Conservation (phyloP, 2,113 vertebrate genomes). For the Prolemur simus region DNA sequence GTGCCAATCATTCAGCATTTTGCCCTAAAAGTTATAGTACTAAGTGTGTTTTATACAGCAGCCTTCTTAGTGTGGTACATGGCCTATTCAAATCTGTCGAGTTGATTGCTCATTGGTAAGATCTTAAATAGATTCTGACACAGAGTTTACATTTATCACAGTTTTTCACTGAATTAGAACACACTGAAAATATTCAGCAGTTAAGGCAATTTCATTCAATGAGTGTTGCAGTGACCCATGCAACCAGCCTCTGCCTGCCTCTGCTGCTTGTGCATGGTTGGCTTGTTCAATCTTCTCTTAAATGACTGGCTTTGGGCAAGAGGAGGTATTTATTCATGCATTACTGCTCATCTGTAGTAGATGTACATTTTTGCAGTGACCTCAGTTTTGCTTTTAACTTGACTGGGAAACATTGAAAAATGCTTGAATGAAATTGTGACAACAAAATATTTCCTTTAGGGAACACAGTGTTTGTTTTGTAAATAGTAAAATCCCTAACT, state of each 20-base stretch:
- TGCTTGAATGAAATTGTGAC: not conserved
- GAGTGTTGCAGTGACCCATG: not conserved
- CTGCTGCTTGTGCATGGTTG: constrained; percentile 19
- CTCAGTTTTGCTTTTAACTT: constrained; percentile 44
- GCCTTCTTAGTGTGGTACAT: not conserved
- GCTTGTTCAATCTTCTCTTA: constrained; percentile 34
- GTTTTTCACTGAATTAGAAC: not conserved
- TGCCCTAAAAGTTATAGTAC: not conserved
- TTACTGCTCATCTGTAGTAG: not conserved
- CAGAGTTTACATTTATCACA: not conserved
- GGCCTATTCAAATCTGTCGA: not conserved
- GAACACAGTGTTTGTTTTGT: not conserved
- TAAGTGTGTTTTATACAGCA: not conserved
- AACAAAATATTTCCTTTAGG: not conserved
- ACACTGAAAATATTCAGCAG: not conserved
- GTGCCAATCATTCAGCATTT: not conserved
- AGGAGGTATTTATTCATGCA: not conserved
- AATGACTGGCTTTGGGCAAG: not conserved
- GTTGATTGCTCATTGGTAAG: not conserved
- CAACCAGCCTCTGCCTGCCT: not conserved
- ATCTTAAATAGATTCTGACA: not conserved
- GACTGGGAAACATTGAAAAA: constrained; percentile 48
- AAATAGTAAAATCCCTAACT: not conserved
- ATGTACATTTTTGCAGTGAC: not conserved
- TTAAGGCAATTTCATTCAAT: not conserved